These are phyloP conservation scores for Hassar affinis DNA, from an alignment of 2,113 vertebrate genomes.

Conservation along the genomic window DNA sequence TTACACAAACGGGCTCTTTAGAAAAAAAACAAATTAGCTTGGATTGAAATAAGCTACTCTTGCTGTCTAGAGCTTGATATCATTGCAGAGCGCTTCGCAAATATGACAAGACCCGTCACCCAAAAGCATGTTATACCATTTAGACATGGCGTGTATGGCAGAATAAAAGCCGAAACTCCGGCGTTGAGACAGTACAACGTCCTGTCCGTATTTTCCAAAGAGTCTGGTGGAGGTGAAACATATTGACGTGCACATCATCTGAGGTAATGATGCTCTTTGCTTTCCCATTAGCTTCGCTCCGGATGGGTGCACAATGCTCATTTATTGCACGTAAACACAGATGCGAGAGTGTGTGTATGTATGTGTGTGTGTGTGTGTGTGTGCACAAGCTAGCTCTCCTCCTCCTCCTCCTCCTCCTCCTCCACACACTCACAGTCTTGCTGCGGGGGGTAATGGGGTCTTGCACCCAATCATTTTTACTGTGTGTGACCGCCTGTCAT, in stretches of 20 bases:
- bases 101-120: constrained; percentile 16
- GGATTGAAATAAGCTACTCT: constrained; percentile 15
- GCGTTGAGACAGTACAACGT: neutral
- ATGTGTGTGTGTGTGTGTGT: neutral
- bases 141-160: neutral
- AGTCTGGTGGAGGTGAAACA: constrained; percentile 42
- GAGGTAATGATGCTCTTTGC: constrained; percentile 73
- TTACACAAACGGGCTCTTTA: neutral
- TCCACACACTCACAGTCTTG: constrained; percentile 40
- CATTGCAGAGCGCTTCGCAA: constrained; percentile 26
- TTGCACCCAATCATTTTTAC: constrained; percentile 52
- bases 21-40: neutral
- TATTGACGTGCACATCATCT: constrained; percentile 48
- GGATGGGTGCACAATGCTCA: constrained; percentile 61
- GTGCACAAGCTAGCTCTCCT: constrained; percentile 19
- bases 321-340: constrained; percentile 53
- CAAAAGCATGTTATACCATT: constrained; percentile 24
- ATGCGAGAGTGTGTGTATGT: constrained; percentile 2
- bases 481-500: constrained; percentile 32
- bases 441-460: constrained; percentile 53
- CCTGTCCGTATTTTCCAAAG: constrained; percentile 57
- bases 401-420: constrained; percentile 23
- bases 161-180: constrained; percentile 44
- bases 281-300: constrained; percentile 71
- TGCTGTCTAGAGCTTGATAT: constrained; percentile 46